phyloP scores from a whole-genome alignment of 2,888 invertebrate species.

The Troides aeacus region DNA sequence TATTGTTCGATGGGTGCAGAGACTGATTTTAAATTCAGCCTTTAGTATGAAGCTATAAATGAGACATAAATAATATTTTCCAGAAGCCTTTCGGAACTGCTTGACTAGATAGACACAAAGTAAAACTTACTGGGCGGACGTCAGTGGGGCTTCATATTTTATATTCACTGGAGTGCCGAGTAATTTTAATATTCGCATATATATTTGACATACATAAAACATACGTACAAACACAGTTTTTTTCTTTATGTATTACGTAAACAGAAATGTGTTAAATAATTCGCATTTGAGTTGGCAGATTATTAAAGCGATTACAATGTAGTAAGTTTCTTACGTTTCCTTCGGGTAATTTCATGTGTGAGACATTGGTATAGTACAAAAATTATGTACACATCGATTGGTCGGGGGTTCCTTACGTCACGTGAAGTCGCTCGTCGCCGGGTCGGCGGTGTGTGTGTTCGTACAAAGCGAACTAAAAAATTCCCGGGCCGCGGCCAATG shows the following conservation, averaged over 20 bases:
- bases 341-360: not conserved
- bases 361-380: not conserved
- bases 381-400: slow-evolving; percentile 6
- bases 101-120: not conserved
- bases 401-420: slow-evolving; percentile 11
- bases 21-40: not conserved
- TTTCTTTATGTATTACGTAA: not conserved
- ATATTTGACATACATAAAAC: too few relatives aligned
- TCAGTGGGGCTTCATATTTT: not conserved
- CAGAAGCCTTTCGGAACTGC: not conserved
- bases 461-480: not conserved
- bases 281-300: not conserved
- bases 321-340: not conserved
- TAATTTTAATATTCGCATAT: too few relatives aligned
- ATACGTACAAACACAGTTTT: not conserved
- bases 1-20: not conserved
- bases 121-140: not conserved
- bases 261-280: not conserved
- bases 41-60: not conserved
- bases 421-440: not conserved
- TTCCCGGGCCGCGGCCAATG: slow-evolving; percentile 2
- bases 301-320: not conserved
- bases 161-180: not conserved
- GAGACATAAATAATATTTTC: not conserved
- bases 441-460: not conserved